phyloP scores from a whole-genome alignment of 2,797 vertebrate species.

The Hyperoplus immaculatus region DNA sequence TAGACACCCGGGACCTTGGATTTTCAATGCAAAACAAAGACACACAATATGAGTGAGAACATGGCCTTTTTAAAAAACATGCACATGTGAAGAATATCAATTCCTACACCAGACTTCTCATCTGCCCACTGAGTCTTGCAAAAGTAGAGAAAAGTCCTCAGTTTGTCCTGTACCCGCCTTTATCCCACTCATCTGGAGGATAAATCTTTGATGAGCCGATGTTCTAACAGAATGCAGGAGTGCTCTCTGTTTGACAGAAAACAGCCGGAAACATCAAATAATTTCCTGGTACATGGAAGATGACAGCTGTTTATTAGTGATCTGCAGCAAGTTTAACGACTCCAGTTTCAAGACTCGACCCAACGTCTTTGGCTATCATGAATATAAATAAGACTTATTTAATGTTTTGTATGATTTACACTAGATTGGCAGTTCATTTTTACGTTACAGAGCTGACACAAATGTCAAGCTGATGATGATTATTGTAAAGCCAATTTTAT shows the following conservation, averaged over 20 bases:
- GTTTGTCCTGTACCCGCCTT: conserved; percentile 52
- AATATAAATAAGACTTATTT: conserved; percentile 5
- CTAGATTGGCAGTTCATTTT: not conserved
- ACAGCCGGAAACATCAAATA: conserved; percentile 18
- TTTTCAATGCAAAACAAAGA: conserved; percentile 5
- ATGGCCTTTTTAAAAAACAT: conserved; percentile 4
- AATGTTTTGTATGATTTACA: conserved; percentile 1
- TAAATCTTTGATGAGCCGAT: conserved; percentile 72
- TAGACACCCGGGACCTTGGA: conserved; percentile 19
- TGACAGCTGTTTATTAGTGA: conserved; percentile 12
- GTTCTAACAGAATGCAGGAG: conserved; percentile 53
- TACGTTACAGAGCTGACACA: not conserved
- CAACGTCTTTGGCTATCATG: conserved; percentile 4
- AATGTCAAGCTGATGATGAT: conserved; percentile 2
- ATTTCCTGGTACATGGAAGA: conserved; percentile 22
- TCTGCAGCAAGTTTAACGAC: not conserved
- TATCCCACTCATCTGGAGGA: conserved; percentile 58
- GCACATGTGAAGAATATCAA: conserved; percentile 5
- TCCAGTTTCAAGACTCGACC: not conserved
- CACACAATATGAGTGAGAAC: not conserved
- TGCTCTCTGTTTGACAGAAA: conserved; percentile 29
- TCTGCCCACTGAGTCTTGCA: conserved; percentile 47
- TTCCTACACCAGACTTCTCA: conserved; percentile 14
- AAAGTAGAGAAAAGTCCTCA: conserved; percentile 43
- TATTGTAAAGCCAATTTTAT: conserved; percentile 7